phyloP scores from a whole-genome alignment of 2,888 invertebrate species.

The Entomobrya multifasciata region DNA sequence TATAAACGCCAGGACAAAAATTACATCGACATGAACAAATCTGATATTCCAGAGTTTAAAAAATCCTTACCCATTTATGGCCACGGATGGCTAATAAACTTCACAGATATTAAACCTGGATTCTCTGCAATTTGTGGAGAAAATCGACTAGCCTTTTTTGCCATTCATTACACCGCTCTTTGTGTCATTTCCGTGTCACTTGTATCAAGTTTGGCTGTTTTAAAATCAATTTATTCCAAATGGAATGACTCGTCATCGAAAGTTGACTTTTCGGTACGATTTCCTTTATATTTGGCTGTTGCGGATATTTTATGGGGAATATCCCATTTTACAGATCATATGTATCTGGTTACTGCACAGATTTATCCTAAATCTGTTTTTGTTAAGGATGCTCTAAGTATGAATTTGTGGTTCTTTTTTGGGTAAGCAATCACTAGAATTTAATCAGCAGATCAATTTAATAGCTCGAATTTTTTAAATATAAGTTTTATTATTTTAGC shows the following conservation, averaged over 20 bases:
- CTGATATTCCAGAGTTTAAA: no score
- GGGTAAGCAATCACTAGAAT: no score
- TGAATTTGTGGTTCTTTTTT: constrained; percentile 66
- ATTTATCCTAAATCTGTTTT: not conserved
- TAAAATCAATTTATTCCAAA: not conserved
- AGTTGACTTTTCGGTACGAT: constrained; percentile 57
- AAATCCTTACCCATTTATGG: no score
- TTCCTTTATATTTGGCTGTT: constrained; percentile 68
- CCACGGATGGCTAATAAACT: not conserved
- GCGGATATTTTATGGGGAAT: constrained; percentile 63
- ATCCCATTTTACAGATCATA: constrained; percentile 66
- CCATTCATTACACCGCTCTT: constrained; percentile 55
- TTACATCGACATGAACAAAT: no score
- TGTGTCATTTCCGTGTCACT: constrained; percentile 21
- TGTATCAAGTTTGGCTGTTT: constrained; percentile 36
- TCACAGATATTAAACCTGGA: not conserved
- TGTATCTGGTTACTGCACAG: constrained; percentile 26
- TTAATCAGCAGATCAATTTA: no score
- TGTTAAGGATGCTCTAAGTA: constrained; percentile 2
- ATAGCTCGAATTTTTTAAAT: no score
- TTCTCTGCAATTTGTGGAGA: constrained; percentile 43
- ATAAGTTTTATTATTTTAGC: no score
- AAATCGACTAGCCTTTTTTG: constrained; percentile 54
- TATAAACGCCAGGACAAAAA: no score
- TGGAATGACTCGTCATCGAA: not conserved